A percentile compares a stretch with the other conserved stretches of the same genome.
These are phyloP conservation scores for Helarctos malayanus DNA, from an alignment of 2,797 vertebrate genomes.

Conservation along the genomic window DNA sequence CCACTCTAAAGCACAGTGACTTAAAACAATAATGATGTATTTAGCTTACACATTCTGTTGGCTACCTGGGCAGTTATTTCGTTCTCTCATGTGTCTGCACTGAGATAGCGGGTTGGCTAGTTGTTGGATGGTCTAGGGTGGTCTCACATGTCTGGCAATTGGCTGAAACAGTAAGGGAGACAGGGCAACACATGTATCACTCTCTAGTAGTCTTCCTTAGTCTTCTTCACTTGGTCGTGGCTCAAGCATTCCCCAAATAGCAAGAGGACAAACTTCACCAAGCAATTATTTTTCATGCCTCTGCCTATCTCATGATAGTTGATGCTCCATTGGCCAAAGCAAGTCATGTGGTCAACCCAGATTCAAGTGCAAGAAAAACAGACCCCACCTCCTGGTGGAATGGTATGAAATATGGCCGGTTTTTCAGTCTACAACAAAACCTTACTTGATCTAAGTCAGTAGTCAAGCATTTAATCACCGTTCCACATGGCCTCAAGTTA, in stretches of 20 bases:
- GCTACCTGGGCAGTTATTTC: not conserved
- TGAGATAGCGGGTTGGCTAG: not conserved
- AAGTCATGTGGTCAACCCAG: not conserved
- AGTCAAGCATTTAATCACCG: not conserved
- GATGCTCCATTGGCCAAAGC: not conserved
- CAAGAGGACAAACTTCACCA: not conserved
- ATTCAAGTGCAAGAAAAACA: not conserved
- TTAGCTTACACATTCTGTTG: not conserved
- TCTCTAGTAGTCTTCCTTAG: not conserved
- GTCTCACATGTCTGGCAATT: not conserved
- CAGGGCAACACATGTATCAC: rapidly evolving
- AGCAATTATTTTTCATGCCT: not conserved
- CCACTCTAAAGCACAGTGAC: not conserved
- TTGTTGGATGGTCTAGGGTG: not conserved
- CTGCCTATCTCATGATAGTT: not conserved
- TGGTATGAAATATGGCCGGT: not conserved
- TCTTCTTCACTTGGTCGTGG: not conserved
- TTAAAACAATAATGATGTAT: not conserved
- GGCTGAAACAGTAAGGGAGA: not conserved
- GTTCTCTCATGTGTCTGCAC: not conserved
- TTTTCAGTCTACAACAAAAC: not conserved
- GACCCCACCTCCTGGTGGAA: not conserved
- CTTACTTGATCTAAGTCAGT: not conserved
- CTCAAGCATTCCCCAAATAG: not conserved
- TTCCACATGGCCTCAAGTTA: not conserved